Evolutionary conservation across 2,888 invertebrate genomes (phyloP).

Genomic region (Micropterix aruncella): DNA sequence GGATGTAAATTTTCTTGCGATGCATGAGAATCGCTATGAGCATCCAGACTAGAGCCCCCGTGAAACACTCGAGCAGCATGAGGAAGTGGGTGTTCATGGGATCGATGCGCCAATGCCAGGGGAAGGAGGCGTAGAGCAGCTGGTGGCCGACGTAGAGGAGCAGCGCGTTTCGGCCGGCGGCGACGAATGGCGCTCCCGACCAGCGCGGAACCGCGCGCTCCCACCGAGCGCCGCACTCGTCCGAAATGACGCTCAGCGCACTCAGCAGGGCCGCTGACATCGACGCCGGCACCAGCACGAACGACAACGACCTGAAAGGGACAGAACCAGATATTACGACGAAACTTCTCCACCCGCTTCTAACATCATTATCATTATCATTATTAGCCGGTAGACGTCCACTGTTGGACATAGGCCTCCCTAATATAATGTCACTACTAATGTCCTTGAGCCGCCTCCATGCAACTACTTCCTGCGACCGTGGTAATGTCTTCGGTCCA

Average conservation of each 20-base stretch:
- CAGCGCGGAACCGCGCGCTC: constrained; percentile 27
- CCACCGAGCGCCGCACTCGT: constrained; percentile 29
- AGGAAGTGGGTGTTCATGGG: background rate
- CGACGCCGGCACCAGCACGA: constrained; percentile 67
- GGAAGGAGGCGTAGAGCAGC: constrained; percentile 61
- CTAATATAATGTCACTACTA: too few species aligned
- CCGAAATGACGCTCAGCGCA: constrained; percentile 64
- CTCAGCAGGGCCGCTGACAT: constrained; percentile 65
- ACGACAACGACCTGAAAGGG: constrained; percentile 72
- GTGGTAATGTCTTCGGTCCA: too few species aligned
- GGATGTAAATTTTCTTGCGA: background rate
- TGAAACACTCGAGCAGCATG: background rate
- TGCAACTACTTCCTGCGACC: too few species aligned
- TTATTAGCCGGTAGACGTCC: too few species aligned
- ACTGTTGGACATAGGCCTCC: too few species aligned
- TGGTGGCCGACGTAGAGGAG: constrained; percentile 79
- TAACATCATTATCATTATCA: too few species aligned
- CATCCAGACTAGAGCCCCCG: background rate
- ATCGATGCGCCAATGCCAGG: constrained; percentile 59
- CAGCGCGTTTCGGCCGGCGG: constrained; percentile 87
- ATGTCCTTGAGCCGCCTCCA: too few species aligned
- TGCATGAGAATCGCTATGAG: background rate
- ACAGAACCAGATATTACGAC: constrained; percentile 1
- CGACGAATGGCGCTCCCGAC: constrained; percentile 81
- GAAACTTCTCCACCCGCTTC: too few species aligned